A percentile compares a stretch with the other conserved stretches of the same genome.
These are phyloP conservation scores for Siniperca chuatsi DNA, from an alignment of 2,113 vertebrate species.

Conservation along the genomic window DNA sequence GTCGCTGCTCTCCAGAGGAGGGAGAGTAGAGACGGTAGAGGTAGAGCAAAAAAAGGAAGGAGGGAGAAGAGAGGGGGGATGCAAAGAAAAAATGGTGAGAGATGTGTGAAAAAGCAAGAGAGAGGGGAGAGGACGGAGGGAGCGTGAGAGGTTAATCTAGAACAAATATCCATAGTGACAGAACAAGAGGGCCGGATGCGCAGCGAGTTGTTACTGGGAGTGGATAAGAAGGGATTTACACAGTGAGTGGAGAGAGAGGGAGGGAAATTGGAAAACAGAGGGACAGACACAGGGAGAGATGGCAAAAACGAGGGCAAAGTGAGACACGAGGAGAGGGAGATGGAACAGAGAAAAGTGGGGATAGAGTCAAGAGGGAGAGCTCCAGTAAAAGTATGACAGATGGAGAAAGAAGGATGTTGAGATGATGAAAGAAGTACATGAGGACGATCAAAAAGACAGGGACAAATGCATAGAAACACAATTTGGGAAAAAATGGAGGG, in stretches of 20 bases:
- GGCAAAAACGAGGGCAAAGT: constrained; percentile 26
- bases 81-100: background rate
- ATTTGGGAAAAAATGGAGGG: background rate
- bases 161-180: constrained; percentile 77
- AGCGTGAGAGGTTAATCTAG: constrained; percentile 73
- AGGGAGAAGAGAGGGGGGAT: background rate
- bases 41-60: constrained; percentile 22
- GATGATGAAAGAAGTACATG: constrained; percentile 22
- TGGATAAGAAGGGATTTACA: constrained; percentile 78
- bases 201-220: constrained; percentile 66
- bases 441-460: constrained; percentile 15
- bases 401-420: constrained; percentile 1
- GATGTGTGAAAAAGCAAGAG: constrained; percentile 39
- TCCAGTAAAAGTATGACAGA: constrained; percentile 9
- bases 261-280: constrained; percentile 62
- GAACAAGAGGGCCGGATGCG: constrained; percentile 69
- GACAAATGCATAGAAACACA: constrained; percentile 26
- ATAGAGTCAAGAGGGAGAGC: constrained; percentile 9
- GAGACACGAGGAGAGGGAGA: constrained; percentile 10
- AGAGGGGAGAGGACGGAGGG: constrained; percentile 6
- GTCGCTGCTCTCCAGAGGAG: constrained; percentile 50
- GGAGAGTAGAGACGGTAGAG: constrained; percentile 19
- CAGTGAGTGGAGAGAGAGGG: constrained; percentile 47
- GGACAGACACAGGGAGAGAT: constrained; percentile 6
- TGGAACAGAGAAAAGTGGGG: constrained; percentile 4